Evolutionary conservation across 2,888 invertebrate species (phyloP).

Genomic region (Empis stercorea): DNA sequence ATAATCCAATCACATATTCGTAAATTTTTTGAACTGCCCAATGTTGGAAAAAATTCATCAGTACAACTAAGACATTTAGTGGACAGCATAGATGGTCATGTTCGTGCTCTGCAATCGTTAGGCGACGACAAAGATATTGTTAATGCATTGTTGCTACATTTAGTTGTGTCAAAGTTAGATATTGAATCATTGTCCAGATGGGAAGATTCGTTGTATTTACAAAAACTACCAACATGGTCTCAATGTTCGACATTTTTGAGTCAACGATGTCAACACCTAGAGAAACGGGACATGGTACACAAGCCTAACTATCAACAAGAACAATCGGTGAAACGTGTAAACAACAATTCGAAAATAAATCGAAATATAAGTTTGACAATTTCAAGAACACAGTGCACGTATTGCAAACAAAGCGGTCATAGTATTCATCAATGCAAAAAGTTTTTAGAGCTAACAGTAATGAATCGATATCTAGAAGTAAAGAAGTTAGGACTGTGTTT

Average conservation of each 20-base stretch:
- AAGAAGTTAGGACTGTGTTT: background rate
- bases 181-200: conserved; percentile 6
- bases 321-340: background rate
- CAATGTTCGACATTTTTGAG: conserved; percentile 6
- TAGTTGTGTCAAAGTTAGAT: conserved; percentile 9
- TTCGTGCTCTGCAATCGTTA: conserved; percentile 5
- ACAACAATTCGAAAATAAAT: background rate
- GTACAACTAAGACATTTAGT: conserved; percentile 8
- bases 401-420: background rate
- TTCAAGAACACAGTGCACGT: background rate
- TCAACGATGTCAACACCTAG: conserved; percentile 5
- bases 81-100: conserved; percentile 7
- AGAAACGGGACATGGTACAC: background rate
- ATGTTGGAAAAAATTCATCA: conserved; percentile 4
- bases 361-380: background rate
- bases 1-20: conserved; percentile 7
- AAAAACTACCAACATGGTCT: conserved; percentile 8
- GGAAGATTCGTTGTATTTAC: conserved; percentile 10
- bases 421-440: background rate
- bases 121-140: conserved; percentile 7
- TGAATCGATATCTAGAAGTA: background rate
- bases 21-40: conserved; percentile 2
- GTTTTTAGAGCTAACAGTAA: too few relatives aligned
- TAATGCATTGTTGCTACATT: conserved; percentile 6
- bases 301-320: background rate